Evolutionary conservation across 2,113 vertebrate genomes (phyloP).

Genomic region (Tichodroma muraria): DNA sequence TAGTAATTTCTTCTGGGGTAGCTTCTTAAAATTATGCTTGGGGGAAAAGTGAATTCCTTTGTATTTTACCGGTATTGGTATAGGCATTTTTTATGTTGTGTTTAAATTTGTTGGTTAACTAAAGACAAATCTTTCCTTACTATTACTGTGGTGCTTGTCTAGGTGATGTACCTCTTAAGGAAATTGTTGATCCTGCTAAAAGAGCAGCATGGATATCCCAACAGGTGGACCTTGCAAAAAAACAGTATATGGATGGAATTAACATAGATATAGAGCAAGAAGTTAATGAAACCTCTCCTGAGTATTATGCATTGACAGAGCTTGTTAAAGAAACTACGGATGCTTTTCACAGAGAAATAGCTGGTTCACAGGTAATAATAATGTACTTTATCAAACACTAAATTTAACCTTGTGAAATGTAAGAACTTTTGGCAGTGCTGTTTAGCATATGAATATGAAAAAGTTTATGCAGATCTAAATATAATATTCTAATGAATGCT

Average conservation of each 20-base stretch:
- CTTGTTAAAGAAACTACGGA: conserved; percentile 88
- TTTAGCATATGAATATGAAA: background rate
- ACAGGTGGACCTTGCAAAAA: conserved; percentile 82
- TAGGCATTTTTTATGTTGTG: background rate
- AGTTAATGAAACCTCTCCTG: conserved; percentile 72
- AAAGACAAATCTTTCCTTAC: background rate
- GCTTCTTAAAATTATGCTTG: background rate
- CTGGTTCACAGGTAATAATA: conserved; percentile 87
- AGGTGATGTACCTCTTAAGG: conserved; percentile 82
- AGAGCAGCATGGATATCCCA: conserved; percentile 85
- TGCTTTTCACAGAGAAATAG: conserved; percentile 86
- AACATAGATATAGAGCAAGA: conserved; percentile 92
- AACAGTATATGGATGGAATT: conserved; percentile 94
- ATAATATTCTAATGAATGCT: background rate
- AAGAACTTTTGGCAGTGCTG: background rate
- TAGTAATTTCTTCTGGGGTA: background rate
- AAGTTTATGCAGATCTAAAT: background rate
- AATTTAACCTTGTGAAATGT: background rate
- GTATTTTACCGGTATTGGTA: background rate
- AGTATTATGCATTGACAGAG: conserved; percentile 85
- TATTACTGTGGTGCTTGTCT: background rate
- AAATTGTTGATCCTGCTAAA: conserved; percentile 77
- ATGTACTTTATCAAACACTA: background rate
- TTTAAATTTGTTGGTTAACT: background rate
- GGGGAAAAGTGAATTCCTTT: background rate